Evolutionary conservation across 2,888 invertebrate species (phyloP), one percentile per base, ranked within the genome.

Genomic region (Xylophagus ater): DNA sequence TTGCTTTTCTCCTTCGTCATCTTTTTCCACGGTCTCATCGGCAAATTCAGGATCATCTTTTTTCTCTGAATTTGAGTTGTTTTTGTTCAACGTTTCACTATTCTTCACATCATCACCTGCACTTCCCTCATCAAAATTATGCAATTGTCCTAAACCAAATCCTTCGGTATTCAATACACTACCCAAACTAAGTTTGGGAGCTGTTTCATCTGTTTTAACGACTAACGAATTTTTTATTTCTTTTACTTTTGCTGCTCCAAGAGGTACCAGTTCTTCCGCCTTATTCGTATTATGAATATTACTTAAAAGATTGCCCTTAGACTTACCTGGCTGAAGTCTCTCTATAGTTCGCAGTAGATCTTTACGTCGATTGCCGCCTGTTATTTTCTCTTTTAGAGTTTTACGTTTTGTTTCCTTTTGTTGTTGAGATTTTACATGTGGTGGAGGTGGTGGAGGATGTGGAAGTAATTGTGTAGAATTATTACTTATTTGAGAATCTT

Each of bases 331-430:
- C 53, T 87, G 87, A 35, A 87, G 63, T 40, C 87, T 71, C 49
- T 87, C 86, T 49, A 87, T 87, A 1, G 85, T 86, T 46, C 86
- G 71, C 59, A 86, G 82, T 43, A 83, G 70, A 62, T 86, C 85
- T 44, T 80, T 68, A 45, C 69, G 59, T 47, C 78, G 66, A 54
- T 71, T 74, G 0, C 53, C 50, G 42, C 56, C 55, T 2, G 56
- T 48, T 8, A 62, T 47, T 34, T 65, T 66, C 37, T 65, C 67
- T 47, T 66, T 67, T 10, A 59, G 41, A 0, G 58, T 57, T 40
- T 62, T 66, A 2, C 63, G 50, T 36, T 62, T 65, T n/a, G 58
- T 60, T 42, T 66, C 65, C 45, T 65, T 65, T 23, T 60, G 59
- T 53, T 63, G 53, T 45, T 65, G 62, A 25, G 57, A 56, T 45